A percentile compares a stretch with the other conserved stretches of the same genome.
These are phyloP conservation scores for Perdita meconis DNA, from an alignment of 2,888 invertebrate genomes.

Conservation along the genomic window DNA sequence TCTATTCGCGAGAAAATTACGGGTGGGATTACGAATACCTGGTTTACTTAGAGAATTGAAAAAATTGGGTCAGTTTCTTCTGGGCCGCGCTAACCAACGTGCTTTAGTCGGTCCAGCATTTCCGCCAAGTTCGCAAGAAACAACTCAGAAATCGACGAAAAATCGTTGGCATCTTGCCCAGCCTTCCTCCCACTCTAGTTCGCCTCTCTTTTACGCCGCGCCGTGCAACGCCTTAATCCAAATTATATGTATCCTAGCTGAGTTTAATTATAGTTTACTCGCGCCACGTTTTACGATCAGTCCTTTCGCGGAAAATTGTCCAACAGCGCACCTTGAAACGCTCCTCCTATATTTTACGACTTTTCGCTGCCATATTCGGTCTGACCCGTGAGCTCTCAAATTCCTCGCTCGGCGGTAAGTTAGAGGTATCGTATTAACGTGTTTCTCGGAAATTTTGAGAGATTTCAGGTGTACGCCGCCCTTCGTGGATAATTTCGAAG, in stretches of 20 bases:
- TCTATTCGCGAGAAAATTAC: neutral
- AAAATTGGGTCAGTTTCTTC: neutral
- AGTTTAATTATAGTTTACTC: conserved; percentile 64
- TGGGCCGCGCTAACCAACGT: neutral
- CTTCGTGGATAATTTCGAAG: neutral
- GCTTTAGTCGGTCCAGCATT: neutral
- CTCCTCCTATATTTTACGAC: conserved; percentile 24
- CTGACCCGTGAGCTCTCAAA: neutral
- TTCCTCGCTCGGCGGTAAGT: neutral
- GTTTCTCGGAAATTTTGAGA: neutral
- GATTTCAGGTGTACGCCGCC: neutral
- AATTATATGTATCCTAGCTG: conserved; percentile 61
- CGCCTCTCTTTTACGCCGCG: conserved; percentile 28
- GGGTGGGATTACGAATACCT: neutral
- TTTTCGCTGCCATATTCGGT: conserved; percentile 2
- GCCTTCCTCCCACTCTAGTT: neutral
- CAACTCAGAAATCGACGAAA: conserved; percentile 23
- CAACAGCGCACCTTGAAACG: conserved; percentile 10
- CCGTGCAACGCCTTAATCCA: conserved; percentile 57
- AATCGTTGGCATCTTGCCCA: conserved; percentile 53
- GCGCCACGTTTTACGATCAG: conserved; percentile 51
- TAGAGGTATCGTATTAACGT: neutral
- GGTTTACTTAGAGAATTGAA: too few relatives aligned
- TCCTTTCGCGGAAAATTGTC: conserved; percentile 35
- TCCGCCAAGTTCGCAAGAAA: neutral